phyloP scores from a whole-genome alignment of 30 jellyfish, hydroid and myxozoan species.

The Hydractinia echinata region DNA sequence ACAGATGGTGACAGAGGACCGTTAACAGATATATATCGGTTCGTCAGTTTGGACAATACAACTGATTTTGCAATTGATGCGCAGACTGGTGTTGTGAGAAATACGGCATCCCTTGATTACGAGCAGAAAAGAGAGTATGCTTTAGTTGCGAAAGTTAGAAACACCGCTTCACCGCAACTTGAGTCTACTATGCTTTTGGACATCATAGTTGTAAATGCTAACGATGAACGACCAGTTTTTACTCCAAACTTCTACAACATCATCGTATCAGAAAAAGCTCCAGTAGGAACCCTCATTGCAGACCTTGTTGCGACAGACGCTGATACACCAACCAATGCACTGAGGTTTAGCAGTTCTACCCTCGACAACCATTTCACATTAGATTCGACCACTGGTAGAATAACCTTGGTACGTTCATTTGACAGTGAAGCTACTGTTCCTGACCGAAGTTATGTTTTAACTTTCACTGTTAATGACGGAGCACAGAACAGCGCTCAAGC shows the following conservation, averaged over 20 bases:
- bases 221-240: slow-evolving; percentile 67
- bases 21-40: slow-evolving; percentile 12
- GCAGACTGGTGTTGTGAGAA: slow-evolving; percentile 24
- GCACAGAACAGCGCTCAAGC: slow-evolving; percentile 26
- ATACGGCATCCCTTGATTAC: slow-evolving; percentile 26
- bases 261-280: slow-evolving; percentile 75
- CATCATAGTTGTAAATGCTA: slow-evolving; percentile 51
- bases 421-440: slow-evolving; percentile 53
- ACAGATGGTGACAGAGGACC: slow-evolving; percentile 35
- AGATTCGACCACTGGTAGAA: slow-evolving; percentile 45
- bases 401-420: slow-evolving; percentile 38
- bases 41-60: slow-evolving; percentile 29
- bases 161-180: slow-evolving; percentile 60
- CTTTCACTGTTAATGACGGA: slow-evolving; percentile 46
- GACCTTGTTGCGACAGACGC: slow-evolving; percentile 63
- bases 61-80: slow-evolving; percentile 30
- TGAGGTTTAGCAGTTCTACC: slow-evolving; percentile 32
- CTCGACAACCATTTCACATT: slow-evolving; percentile 39
- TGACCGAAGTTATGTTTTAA: slow-evolving; percentile 32
- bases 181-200: slow-evolving; percentile 46
- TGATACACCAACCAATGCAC: slow-evolving; percentile 33
- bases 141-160: slow-evolving; percentile 66
- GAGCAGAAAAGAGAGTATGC: slow-evolving; percentile 54
- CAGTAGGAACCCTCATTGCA: slow-evolving; percentile 45
- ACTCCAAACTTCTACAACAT: slow-evolving; percentile 39